phyloP scores from a whole-genome alignment of 2,888 invertebrate genomes.

The Caradrina clavipalpis region DNA sequence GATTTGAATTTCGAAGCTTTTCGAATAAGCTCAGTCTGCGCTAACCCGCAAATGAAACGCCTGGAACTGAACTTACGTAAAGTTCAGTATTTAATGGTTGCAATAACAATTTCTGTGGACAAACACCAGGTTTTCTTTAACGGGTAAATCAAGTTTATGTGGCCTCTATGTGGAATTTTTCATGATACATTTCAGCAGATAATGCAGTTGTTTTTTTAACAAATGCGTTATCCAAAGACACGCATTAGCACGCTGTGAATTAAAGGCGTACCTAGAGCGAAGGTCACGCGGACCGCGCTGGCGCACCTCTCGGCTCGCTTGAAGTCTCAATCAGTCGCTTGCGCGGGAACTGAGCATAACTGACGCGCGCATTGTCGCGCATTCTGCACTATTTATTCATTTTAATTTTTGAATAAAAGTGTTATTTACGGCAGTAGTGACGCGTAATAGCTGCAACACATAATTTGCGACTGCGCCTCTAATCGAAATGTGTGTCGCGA shows the following conservation, averaged over 20 bases:
- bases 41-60: background rate
- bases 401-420: constrained; percentile 32
- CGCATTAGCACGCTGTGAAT: constrained; percentile 57
- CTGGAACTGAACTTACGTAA: background rate
- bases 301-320: constrained; percentile 69
- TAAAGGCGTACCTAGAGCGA: constrained; percentile 63
- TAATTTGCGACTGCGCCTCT: constrained; percentile 1
- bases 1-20: background rate
- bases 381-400: constrained; percentile 30
- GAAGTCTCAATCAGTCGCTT: constrained; percentile 74
- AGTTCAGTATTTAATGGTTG: background rate
- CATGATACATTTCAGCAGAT: background rate
- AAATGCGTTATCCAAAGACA: constrained; percentile 43
- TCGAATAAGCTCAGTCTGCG: background rate
- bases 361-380: constrained; percentile 69
- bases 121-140: background rate
- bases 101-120: background rate
- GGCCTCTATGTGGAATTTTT: background rate
- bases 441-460: constrained; percentile 5
- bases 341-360: constrained; percentile 72
- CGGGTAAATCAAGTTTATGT: background rate
- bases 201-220: background rate
- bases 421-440: constrained; percentile 15
- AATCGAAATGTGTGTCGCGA: constrained; percentile 26
- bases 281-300: constrained; percentile 66